These are phyloP conservation scores for Trogon melanurus DNA, from an alignment of 2,113 vertebrate genomes.

Conservation along the genomic window DNA sequence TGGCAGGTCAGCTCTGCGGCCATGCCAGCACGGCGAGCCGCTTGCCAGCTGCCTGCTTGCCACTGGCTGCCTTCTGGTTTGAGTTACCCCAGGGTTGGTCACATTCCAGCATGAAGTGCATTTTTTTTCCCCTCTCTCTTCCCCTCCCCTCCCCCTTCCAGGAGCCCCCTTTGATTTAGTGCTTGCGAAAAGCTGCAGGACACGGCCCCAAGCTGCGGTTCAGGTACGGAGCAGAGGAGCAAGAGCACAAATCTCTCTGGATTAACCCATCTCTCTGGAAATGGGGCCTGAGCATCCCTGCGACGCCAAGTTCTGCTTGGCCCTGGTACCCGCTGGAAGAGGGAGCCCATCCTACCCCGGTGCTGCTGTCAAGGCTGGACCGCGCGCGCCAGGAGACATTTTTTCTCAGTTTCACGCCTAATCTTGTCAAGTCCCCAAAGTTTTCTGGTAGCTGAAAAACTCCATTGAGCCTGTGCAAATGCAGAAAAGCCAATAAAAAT, in stretches of 20 bases:
- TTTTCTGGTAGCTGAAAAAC: not conserved
- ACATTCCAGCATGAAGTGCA: slow-evolving; percentile 33
- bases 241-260: not conserved
- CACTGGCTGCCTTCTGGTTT: slow-evolving; percentile 38
- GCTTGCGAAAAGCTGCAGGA: slow-evolving; percentile 21
- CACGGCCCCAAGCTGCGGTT: not conserved
- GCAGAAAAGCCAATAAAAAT: not conserved
- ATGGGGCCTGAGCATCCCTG: not conserved
- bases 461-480: accelerated
- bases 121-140: not conserved
- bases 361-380: not conserved
- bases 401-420: not conserved
- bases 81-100: not conserved
- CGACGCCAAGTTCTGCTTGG: not conserved
- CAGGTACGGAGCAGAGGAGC: not conserved
- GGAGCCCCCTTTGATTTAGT: slow-evolving; percentile 27
- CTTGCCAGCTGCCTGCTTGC: slow-evolving; percentile 43
- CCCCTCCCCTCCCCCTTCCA: not conserved
- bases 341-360: too few species aligned
- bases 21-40: not conserved
- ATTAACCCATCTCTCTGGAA: not conserved
- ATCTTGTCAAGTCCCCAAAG: not conserved
- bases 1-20: slow-evolving; percentile 38
- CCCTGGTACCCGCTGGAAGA: too few species aligned
- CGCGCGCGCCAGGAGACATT: not conserved